A percentile compares a stretch with the other conserved stretches of the same genome.
Evolutionary conservation across 2,888 invertebrate species (phyloP).

Genomic region (Eupsilia transversa): DNA sequence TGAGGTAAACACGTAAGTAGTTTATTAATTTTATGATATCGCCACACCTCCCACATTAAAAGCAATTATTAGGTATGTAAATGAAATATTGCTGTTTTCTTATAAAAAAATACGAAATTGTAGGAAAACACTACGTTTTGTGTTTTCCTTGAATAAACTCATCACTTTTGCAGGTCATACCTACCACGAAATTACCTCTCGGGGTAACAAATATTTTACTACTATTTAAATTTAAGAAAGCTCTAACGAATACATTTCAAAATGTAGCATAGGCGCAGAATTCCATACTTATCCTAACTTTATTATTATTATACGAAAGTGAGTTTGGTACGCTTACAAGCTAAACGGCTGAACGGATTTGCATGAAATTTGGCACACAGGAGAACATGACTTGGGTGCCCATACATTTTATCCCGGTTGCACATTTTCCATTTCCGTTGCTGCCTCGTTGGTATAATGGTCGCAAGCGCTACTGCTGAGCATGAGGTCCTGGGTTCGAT

Average conservation of each 20-base stretch:
- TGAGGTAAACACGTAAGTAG: neutral
- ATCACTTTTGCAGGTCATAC: neutral
- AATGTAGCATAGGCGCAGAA: constrained; percentile 1
- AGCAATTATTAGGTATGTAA: neutral
- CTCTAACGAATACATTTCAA: neutral
- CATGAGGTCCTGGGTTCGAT: too few relatives aligned
- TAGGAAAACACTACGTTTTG: neutral
- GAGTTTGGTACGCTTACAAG: neutral
- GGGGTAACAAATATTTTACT: neutral
- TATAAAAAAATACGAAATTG: neutral
- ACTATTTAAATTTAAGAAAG: neutral
- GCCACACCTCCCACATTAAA: constrained; percentile 12
- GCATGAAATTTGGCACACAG: too few relatives aligned
- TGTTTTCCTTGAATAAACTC: neutral
- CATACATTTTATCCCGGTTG: too few relatives aligned
- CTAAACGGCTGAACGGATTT: neutral
- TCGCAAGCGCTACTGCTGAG: too few relatives aligned
- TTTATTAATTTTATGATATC: neutral
- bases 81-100: neutral
- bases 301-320: too few relatives aligned
- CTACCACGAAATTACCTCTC: neutral
- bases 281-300: neutral
- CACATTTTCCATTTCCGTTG: too few relatives aligned
- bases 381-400: too few relatives aligned
- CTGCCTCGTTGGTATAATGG: too few relatives aligned